Base-by-base conservation (phyloP, 1,140 invertebrate genomes). In the Apis florea region DNA sequence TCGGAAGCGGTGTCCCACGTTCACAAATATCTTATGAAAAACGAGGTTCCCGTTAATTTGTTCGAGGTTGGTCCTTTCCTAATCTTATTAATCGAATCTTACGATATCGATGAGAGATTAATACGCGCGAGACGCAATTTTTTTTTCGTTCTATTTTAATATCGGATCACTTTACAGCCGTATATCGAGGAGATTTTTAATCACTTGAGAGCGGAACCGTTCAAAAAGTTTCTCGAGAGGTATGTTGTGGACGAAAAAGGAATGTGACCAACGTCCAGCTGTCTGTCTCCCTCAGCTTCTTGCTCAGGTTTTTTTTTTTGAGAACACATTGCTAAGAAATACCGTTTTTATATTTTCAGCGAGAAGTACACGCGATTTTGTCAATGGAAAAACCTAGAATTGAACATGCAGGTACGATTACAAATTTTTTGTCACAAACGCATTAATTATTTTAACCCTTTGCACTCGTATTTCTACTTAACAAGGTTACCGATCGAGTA, bases 301-400 rank as follows among this genome's bases (percentile, higher is more conserved):
- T 6, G 6, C 31, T 40, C 31, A 31, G 31, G 2, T 40, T 40
- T 40, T 40, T 5, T 4, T 4, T 40, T 6, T 40, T 40, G 24
- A n/a, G 24, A 24, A 59, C 58, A 1, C 15, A 0, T 61, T 84
- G 54, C 21, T 76, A 66, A 84, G 1, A 56, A 59, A 26, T 68
- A 77, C 85, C 85, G 75, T 86, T 86, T n/a, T 59, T 84, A 88
- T 92, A 80, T 86, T 96, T 96, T 79, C 94, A 99, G 98, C 95
- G 99, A 99, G 90, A 99, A 99, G 95, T 99, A 99, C 94, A 99
- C 98, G 89, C 96, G 99, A 90, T 99, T 99, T 95, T 99, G 99
- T 94, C 99, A 99, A 95, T 99, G 99, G 99, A 99, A 99, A 95
- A 99, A 99, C 94, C 96, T 99, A 95, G 99, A 99, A 95, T 95